phyloP scores from a whole-genome alignment of 2,797 vertebrate species.

The Bradypodion pumilum region DNA sequence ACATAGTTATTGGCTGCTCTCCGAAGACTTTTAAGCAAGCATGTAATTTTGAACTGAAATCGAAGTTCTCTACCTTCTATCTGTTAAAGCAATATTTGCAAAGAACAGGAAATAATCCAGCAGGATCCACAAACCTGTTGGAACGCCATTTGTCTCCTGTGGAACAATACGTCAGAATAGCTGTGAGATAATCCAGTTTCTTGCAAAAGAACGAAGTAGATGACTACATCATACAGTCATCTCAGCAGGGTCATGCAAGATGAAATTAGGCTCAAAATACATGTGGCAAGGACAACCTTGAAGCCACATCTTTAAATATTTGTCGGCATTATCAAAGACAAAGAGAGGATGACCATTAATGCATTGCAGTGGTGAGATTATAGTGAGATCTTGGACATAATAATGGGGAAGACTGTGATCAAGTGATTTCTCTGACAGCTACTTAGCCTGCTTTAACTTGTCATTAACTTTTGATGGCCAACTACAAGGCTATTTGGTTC shows the following conservation, averaged over 20 bases:
- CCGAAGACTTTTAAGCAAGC: constrained; percentile 46
- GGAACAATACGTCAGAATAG: constrained; percentile 42
- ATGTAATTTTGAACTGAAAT: constrained; percentile 60
- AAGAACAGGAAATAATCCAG: constrained; percentile 6
- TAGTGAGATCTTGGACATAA: too few species aligned
- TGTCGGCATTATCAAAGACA: background rate
- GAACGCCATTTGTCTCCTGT: constrained; percentile 5
- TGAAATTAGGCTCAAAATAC: background rate
- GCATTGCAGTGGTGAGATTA: too few species aligned
- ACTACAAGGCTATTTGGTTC: too few species aligned
- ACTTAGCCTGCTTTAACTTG: too few species aligned
- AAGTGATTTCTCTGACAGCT: too few species aligned
- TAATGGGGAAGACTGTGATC: too few species aligned
- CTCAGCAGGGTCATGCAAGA: background rate
- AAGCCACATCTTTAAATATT: background rate
- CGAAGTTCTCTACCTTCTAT: constrained; percentile 40
- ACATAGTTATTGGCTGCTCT: constrained; percentile 22
- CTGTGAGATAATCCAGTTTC: constrained; percentile 37
- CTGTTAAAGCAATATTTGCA: constrained; percentile 34
- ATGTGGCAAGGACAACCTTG: background rate
- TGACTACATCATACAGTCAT: constrained; percentile 14
- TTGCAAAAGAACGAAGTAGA: constrained; percentile 28
- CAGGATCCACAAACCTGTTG: constrained; percentile 3
- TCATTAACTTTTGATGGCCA: too few species aligned
- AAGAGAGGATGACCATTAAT: background rate